Conservation (phyloP, 1,140 invertebrate species). For the Plectrocnemia conspersa region DNA sequence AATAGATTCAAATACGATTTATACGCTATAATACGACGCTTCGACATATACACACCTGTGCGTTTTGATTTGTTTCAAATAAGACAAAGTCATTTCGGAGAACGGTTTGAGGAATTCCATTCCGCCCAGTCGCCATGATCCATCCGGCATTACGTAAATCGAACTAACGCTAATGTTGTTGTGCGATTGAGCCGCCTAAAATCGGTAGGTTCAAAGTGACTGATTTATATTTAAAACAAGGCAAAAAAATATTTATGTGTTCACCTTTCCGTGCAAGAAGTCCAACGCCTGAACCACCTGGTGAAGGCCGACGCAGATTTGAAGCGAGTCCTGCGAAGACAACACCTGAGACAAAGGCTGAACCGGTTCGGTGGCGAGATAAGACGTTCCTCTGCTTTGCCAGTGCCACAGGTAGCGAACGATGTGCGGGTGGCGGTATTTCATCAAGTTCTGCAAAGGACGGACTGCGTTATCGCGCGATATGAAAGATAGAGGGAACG, state of each 20-base stretch:
- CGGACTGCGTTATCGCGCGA: background rate
- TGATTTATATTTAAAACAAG: slow-evolving; percentile 4
- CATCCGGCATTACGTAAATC: slow-evolving; percentile 76
- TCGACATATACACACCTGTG: slow-evolving; percentile 42
- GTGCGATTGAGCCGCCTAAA: slow-evolving; percentile 65
- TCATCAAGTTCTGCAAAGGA: slow-evolving; percentile 68
- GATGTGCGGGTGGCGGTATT: slow-evolving; percentile 77
- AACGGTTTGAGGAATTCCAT: slow-evolving; percentile 73
- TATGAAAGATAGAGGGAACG: slow-evolving; percentile 2
- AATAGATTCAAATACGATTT: background rate
- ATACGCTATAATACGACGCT: background rate
- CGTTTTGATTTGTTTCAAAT: slow-evolving; percentile 63
- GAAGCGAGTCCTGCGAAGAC: slow-evolving; percentile 59
- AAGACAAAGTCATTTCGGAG: slow-evolving; percentile 59
- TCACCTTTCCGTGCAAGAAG: slow-evolving; percentile 70
- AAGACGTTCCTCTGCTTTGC: slow-evolving; percentile 66
- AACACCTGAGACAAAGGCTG: slow-evolving; percentile 64
- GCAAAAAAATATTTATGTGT: background rate
- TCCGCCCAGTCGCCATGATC: slow-evolving; percentile 77
- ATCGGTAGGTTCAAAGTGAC: too few relatives aligned
- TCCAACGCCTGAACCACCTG: slow-evolving; percentile 70
- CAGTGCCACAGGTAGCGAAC: slow-evolving; percentile 74
- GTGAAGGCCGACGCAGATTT: slow-evolving; percentile 74
- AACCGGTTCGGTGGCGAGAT: slow-evolving; percentile 72
- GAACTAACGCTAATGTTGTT: slow-evolving; percentile 75